Percentiles rank a stretch among this genome's conserved stretches.
phyloP scores from a whole-genome alignment of 2,113 vertebrate species.

The Leucosticte australis region DNA sequence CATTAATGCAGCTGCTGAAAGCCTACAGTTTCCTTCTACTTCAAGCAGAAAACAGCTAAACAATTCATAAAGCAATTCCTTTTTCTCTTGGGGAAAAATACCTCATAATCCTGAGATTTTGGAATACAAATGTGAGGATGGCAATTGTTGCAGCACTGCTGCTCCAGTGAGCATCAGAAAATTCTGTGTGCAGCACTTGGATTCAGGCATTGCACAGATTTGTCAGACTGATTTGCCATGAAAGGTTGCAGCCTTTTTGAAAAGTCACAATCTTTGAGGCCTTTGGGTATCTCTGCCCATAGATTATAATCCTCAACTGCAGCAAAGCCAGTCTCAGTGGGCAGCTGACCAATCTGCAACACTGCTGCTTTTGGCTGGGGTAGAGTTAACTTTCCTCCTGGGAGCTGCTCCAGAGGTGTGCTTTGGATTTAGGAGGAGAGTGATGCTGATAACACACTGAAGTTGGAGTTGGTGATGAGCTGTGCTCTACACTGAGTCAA shows the following conservation, averaged over 20 bases:
- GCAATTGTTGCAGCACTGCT: background rate
- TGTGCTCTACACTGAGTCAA: background rate
- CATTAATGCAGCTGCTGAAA: background rate
- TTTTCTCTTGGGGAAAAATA: background rate
- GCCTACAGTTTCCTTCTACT: background rate
- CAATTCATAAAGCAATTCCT: background rate
- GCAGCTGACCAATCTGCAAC: background rate
- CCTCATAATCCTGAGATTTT: background rate
- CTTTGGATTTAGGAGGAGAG: background rate
- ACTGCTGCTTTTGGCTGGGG: background rate
- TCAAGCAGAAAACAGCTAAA: background rate
- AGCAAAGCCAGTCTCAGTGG: background rate
- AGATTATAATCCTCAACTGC: background rate
- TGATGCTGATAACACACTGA: background rate
- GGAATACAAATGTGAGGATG: background rate
- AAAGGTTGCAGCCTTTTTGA: background rate
- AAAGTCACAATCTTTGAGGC: background rate
- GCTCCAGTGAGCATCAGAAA: background rate
- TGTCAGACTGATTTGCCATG: background rate
- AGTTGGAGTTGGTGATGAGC: background rate
- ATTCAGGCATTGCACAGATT: background rate
- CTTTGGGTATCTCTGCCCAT: background rate
- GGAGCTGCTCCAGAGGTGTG: background rate
- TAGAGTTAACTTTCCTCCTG: background rate
- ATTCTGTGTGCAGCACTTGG: background rate